These are phyloP conservation scores for Leucophenga varia DNA, from an alignment of 1,140 invertebrate species.

Conservation along the genomic window DNA sequence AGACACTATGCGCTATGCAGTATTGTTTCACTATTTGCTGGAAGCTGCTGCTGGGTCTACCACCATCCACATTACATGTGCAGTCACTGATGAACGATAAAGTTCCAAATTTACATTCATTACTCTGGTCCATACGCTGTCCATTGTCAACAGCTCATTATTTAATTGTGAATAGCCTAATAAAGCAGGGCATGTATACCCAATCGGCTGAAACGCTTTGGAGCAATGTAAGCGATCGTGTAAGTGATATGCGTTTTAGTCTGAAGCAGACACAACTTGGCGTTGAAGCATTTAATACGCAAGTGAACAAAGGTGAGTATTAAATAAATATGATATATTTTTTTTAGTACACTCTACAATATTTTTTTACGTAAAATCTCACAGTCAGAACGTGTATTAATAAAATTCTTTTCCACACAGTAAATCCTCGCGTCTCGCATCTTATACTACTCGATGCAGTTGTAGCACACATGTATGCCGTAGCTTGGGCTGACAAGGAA, in stretches of 20 bases:
- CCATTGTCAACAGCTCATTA: constrained; percentile 41
- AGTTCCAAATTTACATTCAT: constrained; percentile 59
- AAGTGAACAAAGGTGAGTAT: constrained; percentile 33
- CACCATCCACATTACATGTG: constrained; percentile 85
- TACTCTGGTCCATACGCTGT: constrained; percentile 59
- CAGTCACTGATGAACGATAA: constrained; percentile 68
- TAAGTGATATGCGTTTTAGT: constrained; percentile 43
- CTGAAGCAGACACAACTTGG: constrained; percentile 45
- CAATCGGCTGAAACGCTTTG: constrained; percentile 50
- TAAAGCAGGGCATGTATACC: constrained; percentile 56
- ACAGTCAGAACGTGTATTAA: background rate
- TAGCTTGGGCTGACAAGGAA: constrained; percentile 47
- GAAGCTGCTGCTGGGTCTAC: constrained; percentile 74
- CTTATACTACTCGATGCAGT: constrained; percentile 46
- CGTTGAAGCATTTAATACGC: constrained; percentile 44
- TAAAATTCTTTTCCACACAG: constrained; percentile 14
- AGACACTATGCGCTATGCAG: constrained; percentile 79
- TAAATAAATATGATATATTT: background rate
- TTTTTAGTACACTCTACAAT: background rate
- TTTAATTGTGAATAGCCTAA: constrained; percentile 49
- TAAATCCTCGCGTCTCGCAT: constrained; percentile 41
- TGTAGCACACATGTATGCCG: constrained; percentile 49
- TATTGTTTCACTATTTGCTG: constrained; percentile 75
- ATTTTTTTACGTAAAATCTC: too few relatives aligned
- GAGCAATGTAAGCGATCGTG: constrained; percentile 43